Percentiles rank a stretch among this genome's conserved stretches.
These are phyloP conservation scores for Stegodyphus dumicola DNA, from an alignment of 1,140 invertebrate genomes.

Conservation along the genomic window DNA sequence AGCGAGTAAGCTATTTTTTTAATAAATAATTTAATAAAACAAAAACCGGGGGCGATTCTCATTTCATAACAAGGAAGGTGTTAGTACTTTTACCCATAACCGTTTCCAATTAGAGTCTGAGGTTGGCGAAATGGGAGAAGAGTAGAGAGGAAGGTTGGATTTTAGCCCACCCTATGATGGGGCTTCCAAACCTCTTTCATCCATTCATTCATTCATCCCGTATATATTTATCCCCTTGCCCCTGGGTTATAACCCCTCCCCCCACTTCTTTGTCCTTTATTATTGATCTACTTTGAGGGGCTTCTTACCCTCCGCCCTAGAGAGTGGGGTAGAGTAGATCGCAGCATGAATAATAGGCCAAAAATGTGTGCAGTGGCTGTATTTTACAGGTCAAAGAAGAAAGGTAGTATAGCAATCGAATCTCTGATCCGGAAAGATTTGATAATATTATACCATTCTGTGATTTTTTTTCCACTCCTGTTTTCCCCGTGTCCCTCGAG, in stretches of 20 bases:
- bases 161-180: conserved; percentile 22
- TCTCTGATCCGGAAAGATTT: conserved; percentile 55
- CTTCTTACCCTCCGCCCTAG: conserved; percentile 12
- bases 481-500: background rate
- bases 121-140: background rate
- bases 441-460: conserved; percentile 39
- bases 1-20: no score
- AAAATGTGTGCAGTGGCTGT: conserved; percentile 38
- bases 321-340: background rate
- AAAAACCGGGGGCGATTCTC: background rate
- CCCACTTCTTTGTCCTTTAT: conserved; percentile 43
- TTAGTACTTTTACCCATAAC: conserved; percentile 47
- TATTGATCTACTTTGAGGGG: conserved; percentile 56
- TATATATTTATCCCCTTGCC: background rate
- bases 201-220: conserved; percentile 2
- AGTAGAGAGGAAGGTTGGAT: background rate
- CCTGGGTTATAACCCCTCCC: conserved; percentile 20
- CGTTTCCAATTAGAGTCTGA: conserved; percentile 30
- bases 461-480: conserved; percentile 1
- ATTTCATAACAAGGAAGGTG: background rate
- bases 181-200: conserved; percentile 50
- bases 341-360: conserved; percentile 50
- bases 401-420: conserved; percentile 15
- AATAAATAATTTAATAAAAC: no score
- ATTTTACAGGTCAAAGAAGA: background rate